Evolutionary conservation across 1,140 invertebrate species (phyloP), one percentile per base, ranked within the genome.

Genomic region (Drosophila melanogaster): DNA sequence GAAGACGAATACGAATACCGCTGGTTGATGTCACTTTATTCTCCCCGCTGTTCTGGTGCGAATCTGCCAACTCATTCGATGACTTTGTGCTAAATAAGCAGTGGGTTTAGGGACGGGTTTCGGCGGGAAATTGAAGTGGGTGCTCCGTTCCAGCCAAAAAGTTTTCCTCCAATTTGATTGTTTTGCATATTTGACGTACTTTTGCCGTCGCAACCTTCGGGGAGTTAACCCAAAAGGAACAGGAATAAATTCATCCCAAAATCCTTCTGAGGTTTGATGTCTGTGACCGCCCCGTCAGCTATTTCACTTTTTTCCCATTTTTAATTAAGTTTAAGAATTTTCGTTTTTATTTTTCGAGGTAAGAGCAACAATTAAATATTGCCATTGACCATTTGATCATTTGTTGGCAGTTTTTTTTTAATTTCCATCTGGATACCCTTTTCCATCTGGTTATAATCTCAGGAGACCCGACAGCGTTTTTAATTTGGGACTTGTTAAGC

Each of bases 401-500:
- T 84, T 80, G 79, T 73, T 73, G 46, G 56, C 55, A 73, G 60
- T 33, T 3, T 66, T 79, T 77, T 79, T 84, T 65, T 80, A 43
- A 49, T 76, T 84, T 64, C 55, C 61, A 56, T 38, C 35, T 40
- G 59, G 44, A 2, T 53, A 35, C 58, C 72, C 55, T 77, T 71
- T 40, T 69, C 33, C 66, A 56, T 56, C 79, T 70, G 74, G 56
- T 26, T 65, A 73, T 76, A 85, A 73, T 84, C 81, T 84, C 81
- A 46, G 77, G 81, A 84, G 81, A 85, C 55, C 56, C 61, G 58
- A 69, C 61, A 49, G 59, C 73, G 30, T 85, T 85, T 85, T 85
- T 85, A 85, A 85, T 85, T 85, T 85, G 81, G 81, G 81, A 85
- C 77, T 85, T 85, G 81, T 60, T 85, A 85, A 85, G 77, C 81